phyloP scores from a whole-genome alignment of 2,113 vertebrate species.

The Urocynchramus pylzowi region DNA sequence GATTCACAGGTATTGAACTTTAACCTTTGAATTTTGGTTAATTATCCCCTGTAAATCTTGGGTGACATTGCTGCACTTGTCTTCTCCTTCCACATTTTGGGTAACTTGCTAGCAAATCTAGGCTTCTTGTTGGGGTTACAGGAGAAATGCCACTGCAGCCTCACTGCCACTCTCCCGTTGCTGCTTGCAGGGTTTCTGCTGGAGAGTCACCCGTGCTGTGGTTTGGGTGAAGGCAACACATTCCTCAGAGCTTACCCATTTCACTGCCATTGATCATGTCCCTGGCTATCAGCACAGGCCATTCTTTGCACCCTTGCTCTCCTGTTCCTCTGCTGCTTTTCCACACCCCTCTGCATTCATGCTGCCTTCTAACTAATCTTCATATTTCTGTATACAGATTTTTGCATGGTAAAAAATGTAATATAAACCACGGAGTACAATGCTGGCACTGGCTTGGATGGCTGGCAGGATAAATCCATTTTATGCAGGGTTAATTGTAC shows the following conservation, averaged over 20 bases:
- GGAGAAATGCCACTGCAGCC: neutral
- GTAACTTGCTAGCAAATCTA: neutral
- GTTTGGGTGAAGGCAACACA: neutral
- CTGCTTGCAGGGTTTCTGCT: neutral
- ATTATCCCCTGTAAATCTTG: neutral
- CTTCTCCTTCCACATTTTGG: neutral
- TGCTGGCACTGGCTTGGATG: neutral
- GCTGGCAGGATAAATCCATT: neutral
- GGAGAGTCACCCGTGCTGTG: accelerated
- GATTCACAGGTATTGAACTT: neutral
- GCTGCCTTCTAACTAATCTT: neutral
- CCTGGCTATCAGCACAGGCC: neutral
- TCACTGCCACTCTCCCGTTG: neutral
- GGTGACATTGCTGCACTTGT: neutral
- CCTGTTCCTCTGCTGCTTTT: neutral
- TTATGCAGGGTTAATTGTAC: neutral
- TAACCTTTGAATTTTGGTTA: neutral
- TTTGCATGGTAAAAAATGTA: neutral
- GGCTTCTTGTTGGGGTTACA: neutral
- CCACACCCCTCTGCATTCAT: neutral
- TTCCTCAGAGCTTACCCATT: neutral
- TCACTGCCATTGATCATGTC: neutral
- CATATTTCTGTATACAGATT: neutral
- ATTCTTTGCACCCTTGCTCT: neutral
- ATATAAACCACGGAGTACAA: neutral